A percentile compares a stretch with the other conserved stretches of the same genome.
These are phyloP conservation scores for Craterocephalus amniculus DNA, from an alignment of 2,797 vertebrate genomes.

Conservation along the genomic window DNA sequence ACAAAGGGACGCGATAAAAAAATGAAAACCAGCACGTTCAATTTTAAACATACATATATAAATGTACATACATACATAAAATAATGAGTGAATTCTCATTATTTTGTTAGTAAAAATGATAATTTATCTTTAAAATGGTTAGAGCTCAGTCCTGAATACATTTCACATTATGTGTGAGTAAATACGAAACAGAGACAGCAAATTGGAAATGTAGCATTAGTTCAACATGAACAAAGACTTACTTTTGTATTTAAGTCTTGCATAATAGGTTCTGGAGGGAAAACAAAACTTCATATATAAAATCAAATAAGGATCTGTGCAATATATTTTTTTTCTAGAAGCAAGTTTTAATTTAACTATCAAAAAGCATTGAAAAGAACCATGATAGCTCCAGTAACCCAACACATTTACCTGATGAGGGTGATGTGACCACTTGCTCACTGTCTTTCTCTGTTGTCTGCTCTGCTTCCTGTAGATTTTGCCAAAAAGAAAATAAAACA, in stretches of 20 bases:
- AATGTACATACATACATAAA: no score
- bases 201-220: not conserved
- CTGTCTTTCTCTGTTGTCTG: slow-evolving; percentile 23
- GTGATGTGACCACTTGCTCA: slow-evolving; percentile 25
- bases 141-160: not conserved
- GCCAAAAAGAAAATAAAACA: not conserved
- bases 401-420: slow-evolving; percentile 55
- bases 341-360: not conserved
- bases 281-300: not conserved
- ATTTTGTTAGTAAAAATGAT: no score
- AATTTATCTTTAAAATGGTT: not conserved
- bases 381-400: slow-evolving; percentile 23
- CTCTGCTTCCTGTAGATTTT: slow-evolving; percentile 35
- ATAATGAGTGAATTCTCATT: no score
- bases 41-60: no score
- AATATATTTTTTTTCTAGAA: not conserved
- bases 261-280: slow-evolving; percentile 43
- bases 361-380: slow-evolving; percentile 4
- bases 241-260: slow-evolving; percentile 17
- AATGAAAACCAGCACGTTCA: not conserved
- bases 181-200: slow-evolving; percentile 1
- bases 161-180: not conserved
- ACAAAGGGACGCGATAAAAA: not conserved
- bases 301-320: slow-evolving; percentile 1
- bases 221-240: slow-evolving; percentile 13